A percentile compares a stretch with the other conserved stretches of the same genome.
Evolutionary conservation across 2,113 vertebrate species (phyloP).

Genomic region (Antennarius striatus): DNA sequence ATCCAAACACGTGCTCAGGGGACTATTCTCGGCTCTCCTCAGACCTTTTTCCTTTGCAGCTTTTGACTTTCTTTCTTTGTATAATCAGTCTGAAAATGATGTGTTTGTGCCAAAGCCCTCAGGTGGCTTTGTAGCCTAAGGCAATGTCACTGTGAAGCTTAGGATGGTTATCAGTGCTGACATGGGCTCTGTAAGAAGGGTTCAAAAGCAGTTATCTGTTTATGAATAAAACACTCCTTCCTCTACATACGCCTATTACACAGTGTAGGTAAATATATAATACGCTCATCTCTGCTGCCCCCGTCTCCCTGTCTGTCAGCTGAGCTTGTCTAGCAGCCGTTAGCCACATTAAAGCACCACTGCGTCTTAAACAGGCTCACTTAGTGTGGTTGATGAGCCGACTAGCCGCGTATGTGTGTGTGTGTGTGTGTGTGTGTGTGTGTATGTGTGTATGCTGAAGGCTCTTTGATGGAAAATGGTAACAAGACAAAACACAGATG

Average conservation of each 20-base stretch:
- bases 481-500: conserved; percentile 75
- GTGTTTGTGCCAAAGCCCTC: conserved; percentile 58
- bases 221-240: conserved; percentile 73
- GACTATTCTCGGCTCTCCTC: conserved; percentile 26
- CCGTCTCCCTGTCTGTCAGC: conserved; percentile 66
- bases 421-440: conserved; percentile 17
- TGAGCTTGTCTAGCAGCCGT: conserved; percentile 52
- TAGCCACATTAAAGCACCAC: conserved; percentile 72
- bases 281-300: conserved; percentile 48
- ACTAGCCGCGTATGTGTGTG: conserved; percentile 14
- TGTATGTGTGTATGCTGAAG: conserved; percentile 50
- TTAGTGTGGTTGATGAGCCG: conserved; percentile 67
- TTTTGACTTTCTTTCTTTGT: conserved; percentile 66
- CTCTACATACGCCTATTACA: conserved; percentile 57
- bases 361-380: conserved; percentile 66
- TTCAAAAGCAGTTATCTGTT: conserved; percentile 73
- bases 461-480: conserved; percentile 71
- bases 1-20: conserved; percentile 41
- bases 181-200: conserved; percentile 56
- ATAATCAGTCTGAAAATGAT: conserved; percentile 69
- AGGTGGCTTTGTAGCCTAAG: conserved; percentile 65
- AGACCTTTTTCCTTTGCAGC: conserved; percentile 42
- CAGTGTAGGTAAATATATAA: conserved; percentile 56
- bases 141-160: conserved; percentile 70
- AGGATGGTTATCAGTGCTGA: conserved; percentile 71